These are phyloP conservation scores for Nasonia vitripennis DNA, from an alignment of 1,140 invertebrate species.

Conservation along the genomic window DNA sequence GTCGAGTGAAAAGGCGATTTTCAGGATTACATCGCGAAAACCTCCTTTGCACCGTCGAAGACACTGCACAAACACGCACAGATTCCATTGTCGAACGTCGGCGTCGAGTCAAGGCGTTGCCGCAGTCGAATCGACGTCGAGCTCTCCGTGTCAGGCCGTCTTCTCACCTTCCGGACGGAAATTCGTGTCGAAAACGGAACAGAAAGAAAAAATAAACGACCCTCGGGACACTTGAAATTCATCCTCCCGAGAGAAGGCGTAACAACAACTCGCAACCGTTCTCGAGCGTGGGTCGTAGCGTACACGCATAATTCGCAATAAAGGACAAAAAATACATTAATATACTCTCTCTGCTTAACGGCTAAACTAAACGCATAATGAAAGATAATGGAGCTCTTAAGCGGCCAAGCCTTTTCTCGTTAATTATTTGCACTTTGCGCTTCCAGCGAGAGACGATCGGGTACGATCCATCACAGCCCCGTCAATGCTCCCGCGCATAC, in stretches of 20 bases:
- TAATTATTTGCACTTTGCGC: constrained; percentile 42
- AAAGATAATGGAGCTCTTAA: constrained; percentile 37
- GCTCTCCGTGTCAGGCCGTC: neutral
- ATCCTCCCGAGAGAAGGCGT: neutral
- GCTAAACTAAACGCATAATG: constrained; percentile 39
- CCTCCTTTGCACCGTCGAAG: constrained; percentile 15
- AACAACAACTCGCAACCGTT: neutral
- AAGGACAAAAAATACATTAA: constrained; percentile 43
- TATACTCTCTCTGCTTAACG: constrained; percentile 37
- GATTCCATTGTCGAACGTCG: neutral
- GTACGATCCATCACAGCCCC: neutral
- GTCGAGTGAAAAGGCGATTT: constrained; percentile 30
- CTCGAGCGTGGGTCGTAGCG: constrained; percentile 1
- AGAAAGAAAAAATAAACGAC: constrained; percentile 6
- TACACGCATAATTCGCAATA: constrained; percentile 15
- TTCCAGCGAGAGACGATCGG: neutral
- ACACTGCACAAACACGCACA: neutral
- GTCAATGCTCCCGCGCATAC: neutral
- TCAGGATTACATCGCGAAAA: constrained; percentile 43
- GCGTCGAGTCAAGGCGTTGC: neutral
- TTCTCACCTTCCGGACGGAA: neutral
- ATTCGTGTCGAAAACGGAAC: neutral
- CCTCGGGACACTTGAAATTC: constrained; percentile 7
- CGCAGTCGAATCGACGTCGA: neutral
- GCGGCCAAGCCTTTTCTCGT: constrained; percentile 4